These are phyloP conservation scores for Sarcophaga carnaria DNA, from an alignment of 2,888 invertebrate genomes.

Conservation along the genomic window DNA sequence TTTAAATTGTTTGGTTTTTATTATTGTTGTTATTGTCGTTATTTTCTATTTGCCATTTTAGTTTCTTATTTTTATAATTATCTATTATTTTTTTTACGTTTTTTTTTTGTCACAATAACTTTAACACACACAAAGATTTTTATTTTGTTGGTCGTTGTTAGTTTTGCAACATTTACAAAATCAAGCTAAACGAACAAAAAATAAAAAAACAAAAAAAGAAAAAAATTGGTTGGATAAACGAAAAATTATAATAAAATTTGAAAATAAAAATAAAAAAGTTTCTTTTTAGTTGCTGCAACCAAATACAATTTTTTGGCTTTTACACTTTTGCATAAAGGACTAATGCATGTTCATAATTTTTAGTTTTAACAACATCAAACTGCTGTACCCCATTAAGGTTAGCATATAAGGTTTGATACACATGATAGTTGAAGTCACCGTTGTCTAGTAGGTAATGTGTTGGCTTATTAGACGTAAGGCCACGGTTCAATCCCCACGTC, in stretches of 20 bases:
- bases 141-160: constrained; percentile 52
- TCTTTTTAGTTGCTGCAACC: constrained; percentile 51
- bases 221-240: neutral
- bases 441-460: no score
- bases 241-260: constrained; percentile 39
- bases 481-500: no score
- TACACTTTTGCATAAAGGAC: constrained; percentile 60
- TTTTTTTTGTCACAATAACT: constrained; percentile 50
- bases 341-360: constrained; percentile 32
- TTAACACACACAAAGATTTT: constrained; percentile 57
- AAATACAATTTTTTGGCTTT: constrained; percentile 62
- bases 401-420: neutral
- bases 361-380: neutral
- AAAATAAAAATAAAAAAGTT: constrained; percentile 31
- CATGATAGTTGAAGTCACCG: no score
- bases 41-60: constrained; percentile 25
- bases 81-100: constrained; percentile 11
- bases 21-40: constrained; percentile 1
- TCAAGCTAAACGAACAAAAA: neutral
- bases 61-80: neutral
- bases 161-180: neutral
- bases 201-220: no score
- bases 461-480: no score
- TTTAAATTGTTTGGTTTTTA: constrained; percentile 55
- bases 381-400: neutral